Base-by-base conservation (phyloP, 2,113 vertebrate genomes). In the Myodes glareolus region DNA sequence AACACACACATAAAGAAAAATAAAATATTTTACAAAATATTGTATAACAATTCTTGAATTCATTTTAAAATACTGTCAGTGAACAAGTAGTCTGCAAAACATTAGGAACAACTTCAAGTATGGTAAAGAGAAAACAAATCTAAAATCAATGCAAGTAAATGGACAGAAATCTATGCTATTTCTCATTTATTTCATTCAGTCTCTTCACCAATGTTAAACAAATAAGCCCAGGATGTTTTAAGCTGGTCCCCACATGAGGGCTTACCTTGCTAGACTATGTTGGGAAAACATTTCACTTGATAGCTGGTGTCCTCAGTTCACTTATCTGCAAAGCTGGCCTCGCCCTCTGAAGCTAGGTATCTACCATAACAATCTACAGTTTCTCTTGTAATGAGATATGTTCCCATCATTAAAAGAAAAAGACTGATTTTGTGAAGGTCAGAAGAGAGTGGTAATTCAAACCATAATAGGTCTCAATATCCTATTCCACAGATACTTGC, bases 121-220 rank as follows among this genome's bases (percentile, higher is more conserved):
- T n/a, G 86, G 7, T 19, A 95, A 94, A 65, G 36, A 90, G 21
- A 81, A 65, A 96, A 81, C 12, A 65, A 45, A 9, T 7, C 21
- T 70, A 77, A 94, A 86, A 77, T 4, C 45, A 31, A 70, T 76
- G 5, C 36, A 89, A 88, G 4, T 42, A 82, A 42, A 96, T 72
- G 23, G 27, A 87, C 11, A 90, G 7, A 86, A 94, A 96, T 68
- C 33, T 45, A 85, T 63, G 86, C 45, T 81, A 42, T 68, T 87
- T 94, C 82, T 96, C 36, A 92, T 7, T 93, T 94, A 94, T 47
- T 88, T 93, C n/a, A 70, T 13, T 45, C 42, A 17, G 58, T 31
- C 90, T 86, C 13, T 92, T 95, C 52, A 94, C 25, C 68, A 90
- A 27, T 96, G 84, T 75, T 93, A 96, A 92, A 65, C 5, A 86